Evolutionary conservation across 2,888 invertebrate species (phyloP).

Genomic region (Pyrgus malvae): DNA sequence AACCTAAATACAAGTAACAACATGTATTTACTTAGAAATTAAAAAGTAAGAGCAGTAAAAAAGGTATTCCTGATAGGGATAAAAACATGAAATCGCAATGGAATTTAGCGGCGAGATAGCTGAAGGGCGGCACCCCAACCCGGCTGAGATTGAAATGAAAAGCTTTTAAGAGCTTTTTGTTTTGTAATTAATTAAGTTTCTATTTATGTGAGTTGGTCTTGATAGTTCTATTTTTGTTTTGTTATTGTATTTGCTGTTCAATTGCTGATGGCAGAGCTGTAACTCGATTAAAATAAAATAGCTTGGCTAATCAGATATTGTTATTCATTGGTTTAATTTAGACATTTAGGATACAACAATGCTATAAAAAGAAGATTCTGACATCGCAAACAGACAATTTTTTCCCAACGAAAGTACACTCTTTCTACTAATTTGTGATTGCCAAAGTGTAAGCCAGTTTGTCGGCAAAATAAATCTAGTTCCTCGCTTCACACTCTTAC

Average conservation of each 20-base stretch:
- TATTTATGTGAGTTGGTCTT: conserved; percentile 21
- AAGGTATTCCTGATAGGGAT: conserved; percentile 27
- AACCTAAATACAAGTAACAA: too few species aligned
- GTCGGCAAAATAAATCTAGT: too few species aligned
- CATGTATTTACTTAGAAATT: neutral
- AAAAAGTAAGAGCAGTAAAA: conserved; percentile 3
- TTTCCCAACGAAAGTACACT: too few species aligned
- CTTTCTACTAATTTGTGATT: too few species aligned
- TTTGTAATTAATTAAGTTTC: conserved; percentile 66
- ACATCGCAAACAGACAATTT: too few species aligned
- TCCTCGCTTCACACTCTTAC: too few species aligned
- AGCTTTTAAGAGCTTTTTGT: conserved; percentile 80
- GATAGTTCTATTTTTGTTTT: conserved; percentile 19
- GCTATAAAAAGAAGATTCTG: too few species aligned
- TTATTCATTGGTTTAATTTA: too few species aligned
- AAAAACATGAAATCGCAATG: conserved; percentile 56
- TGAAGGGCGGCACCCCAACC: conserved; percentile 75
- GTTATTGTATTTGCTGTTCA: neutral
- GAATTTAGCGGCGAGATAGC: conserved; percentile 71
- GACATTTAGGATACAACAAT: too few species aligned
- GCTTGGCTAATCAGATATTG: too few species aligned
- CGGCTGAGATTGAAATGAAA: conserved; percentile 70
- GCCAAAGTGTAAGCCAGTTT: too few species aligned
- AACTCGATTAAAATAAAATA: too few species aligned
- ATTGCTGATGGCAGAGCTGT: neutral